Evolutionary conservation across 2,113 vertebrate species (phyloP), one percentile per base, ranked within the genome.

Genomic region (Phrynocephalus versicolor): DNA sequence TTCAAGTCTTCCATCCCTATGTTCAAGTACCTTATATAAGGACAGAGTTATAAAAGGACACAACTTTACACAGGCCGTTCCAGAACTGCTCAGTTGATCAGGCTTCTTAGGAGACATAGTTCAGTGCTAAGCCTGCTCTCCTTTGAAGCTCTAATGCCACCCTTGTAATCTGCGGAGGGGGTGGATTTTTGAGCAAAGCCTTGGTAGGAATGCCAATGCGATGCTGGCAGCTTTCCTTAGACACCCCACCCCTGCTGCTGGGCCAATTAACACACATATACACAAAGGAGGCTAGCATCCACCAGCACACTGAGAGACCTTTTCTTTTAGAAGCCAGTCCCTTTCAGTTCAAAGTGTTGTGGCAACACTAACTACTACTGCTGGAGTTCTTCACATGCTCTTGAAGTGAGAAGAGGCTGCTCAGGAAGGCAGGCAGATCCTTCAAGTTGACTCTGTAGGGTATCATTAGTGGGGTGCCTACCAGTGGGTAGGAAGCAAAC

Each of bases 131-230:
- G 51, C 55, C 6, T 74, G 41, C 6, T 88, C 70, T 88, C 23
- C 19, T 74, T 55, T 72, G 79, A 91, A 74, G 39, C 10, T 1
- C 62, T 82, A 4, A 6, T 35, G 41, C 18, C 64, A 74, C 75
- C 27, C 60, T 83, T 0, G 0, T 30, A 55, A 3, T 60, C 33
- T 30, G 33, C 37, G 51, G 7, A 72, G 30, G 73, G n/a, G 21
- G 33, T 60, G 21, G 55, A 37, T 39, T 82, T 89, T 90, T 25
- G 45, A 87, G 30, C 45, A 77, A 65, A 88, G 37, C 0, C 0
- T 41, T 35, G 51, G 67, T 87, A 51, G 64, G 83, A 77, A 51
- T 1, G 0, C 33, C 65, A 77, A 88, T 25, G n/a, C n/a, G 19
- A 79, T 57, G 19, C 21, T 65, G 85, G 65, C 2, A 78, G 41